These are phyloP conservation scores for Chiloscyllium punctatum DNA, from an alignment of 2,797 vertebrate species.

Conservation along the genomic window DNA sequence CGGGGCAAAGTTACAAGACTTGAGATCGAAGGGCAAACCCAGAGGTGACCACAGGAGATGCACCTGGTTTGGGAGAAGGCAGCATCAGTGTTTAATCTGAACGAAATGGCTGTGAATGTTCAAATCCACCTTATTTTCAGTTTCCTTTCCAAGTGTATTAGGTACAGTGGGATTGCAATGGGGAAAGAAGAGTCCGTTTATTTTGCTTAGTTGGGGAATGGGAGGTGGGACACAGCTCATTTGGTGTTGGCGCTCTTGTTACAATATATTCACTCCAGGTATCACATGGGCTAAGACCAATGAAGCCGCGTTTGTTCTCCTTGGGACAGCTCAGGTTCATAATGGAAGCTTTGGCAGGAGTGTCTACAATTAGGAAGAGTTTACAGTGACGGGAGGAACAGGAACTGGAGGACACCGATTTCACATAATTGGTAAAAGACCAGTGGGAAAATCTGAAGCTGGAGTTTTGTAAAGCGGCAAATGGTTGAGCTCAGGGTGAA, in stretches of 20 bases:
- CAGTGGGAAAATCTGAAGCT: not conserved
- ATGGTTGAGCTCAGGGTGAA: not conserved
- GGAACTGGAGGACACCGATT: not conserved
- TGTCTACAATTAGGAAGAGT: not conserved
- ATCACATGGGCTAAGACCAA: not conserved
- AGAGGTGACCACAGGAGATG: not conserved
- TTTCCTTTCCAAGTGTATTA: not conserved
- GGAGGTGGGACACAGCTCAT: too few species aligned
- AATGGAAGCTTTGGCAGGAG: not conserved
- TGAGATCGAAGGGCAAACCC: too few species aligned
- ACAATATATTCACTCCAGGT: not conserved
- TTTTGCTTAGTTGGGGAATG: not conserved
- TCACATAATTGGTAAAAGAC: too few species aligned
- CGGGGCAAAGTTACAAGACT: not conserved
- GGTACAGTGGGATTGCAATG: not conserved
- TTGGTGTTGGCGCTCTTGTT: not conserved
- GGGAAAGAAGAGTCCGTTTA: not conserved
- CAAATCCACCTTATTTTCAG: not conserved
- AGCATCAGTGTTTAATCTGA: not conserved
- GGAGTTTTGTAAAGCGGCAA: not conserved
- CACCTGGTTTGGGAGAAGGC: not conserved
- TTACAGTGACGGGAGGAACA: not conserved
- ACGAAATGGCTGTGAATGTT: not conserved
- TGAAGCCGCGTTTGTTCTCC: not conserved
- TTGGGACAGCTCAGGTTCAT: not conserved